Conservation (phyloP, 1,140 invertebrate genomes). For the Camponotus pennsylvanicus region DNA sequence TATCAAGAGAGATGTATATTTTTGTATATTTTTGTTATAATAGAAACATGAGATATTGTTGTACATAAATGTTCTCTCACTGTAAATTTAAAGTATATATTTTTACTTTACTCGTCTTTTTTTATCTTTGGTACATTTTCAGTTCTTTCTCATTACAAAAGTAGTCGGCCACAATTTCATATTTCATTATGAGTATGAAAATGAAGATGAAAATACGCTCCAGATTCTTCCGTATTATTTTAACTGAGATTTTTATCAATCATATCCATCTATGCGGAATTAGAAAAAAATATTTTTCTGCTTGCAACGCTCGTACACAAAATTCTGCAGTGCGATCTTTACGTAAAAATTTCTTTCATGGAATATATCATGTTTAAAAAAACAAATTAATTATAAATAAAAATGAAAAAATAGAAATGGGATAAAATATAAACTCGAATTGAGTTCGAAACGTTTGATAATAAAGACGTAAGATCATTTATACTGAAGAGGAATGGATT, state of each 20-base stretch:
- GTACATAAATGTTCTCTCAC: background rate
- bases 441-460: no score
- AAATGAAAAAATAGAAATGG: no score
- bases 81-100: background rate
- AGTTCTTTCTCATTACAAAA: background rate
- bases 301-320: background rate
- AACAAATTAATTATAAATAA: background rate
- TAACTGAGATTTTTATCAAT: slow-evolving; percentile 16
- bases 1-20: background rate
- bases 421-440: background rate
- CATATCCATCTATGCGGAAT: background rate
- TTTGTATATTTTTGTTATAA: background rate
- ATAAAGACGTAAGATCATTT: no score
- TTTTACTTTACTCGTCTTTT: background rate
- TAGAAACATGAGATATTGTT: background rate
- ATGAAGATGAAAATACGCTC: background rate
- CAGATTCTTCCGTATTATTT: background rate
- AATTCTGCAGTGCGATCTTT: background rate
- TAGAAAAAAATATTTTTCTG: background rate
- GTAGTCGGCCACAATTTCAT: background rate
- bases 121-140: background rate
- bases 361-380: background rate
- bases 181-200: background rate
- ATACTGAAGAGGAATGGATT: no score
- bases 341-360: background rate